Evolutionary conservation across 2,113 vertebrate species (phyloP).

Genomic region (Pipra filicauda): DNA sequence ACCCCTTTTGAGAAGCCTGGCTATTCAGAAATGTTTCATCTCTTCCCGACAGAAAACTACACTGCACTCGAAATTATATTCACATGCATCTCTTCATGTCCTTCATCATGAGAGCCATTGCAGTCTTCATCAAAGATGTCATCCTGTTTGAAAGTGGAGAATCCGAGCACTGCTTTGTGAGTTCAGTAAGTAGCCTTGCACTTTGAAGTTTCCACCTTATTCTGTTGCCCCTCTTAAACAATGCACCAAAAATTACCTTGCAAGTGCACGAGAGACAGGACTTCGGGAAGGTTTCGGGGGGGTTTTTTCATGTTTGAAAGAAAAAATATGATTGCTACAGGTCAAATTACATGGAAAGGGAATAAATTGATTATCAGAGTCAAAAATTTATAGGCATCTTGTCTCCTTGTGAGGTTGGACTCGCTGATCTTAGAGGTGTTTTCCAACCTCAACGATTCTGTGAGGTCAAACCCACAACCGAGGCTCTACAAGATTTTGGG

Average conservation of each 20-base stretch:
- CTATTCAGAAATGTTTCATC: background rate
- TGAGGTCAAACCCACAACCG: background rate
- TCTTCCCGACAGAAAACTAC: constrained; percentile 83
- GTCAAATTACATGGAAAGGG: background rate
- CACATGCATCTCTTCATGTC: constrained; percentile 94
- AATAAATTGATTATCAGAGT: background rate
- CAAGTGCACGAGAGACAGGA: background rate
- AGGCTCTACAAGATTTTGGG: background rate
- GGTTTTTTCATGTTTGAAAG: fast-evolving
- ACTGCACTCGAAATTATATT: constrained; percentile 95
- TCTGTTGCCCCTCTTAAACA: background rate
- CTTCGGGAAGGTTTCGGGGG: background rate
- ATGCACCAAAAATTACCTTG: background rate
- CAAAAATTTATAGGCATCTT: background rate
- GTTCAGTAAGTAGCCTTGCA: constrained; percentile 78
- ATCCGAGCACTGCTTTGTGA: constrained; percentile 80
- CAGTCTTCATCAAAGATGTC: constrained; percentile 91
- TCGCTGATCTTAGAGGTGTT: background rate
- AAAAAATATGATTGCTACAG: background rate
- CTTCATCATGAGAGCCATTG: constrained; percentile 90
- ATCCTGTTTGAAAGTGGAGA: constrained; percentile 85
- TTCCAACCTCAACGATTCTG: fast-evolving
- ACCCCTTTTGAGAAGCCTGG: background rate
- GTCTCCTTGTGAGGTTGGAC: background rate
- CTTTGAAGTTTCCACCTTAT: background rate